Evolutionary conservation across 2,888 invertebrate genomes (phyloP), one percentile per base, ranked within the genome.

Genomic region (Chrysodeixis includens): DNA sequence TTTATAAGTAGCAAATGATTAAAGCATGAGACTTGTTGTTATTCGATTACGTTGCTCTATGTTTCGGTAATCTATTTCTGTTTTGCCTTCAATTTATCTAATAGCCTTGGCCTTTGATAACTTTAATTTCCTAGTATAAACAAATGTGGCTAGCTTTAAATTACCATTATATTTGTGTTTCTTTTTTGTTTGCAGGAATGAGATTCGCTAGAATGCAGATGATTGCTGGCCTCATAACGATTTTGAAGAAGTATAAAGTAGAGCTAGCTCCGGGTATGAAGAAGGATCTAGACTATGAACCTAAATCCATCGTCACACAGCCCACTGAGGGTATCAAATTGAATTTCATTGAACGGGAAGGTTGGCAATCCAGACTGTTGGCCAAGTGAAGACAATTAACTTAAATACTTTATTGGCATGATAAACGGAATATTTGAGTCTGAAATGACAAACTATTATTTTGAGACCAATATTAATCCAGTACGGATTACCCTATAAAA

Each of bases 161-260:
- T 26, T 6, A 26, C 3, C 26, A 6, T 26, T 26, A 26, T 6
- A 26, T 26, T 26, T 26, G 6, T 26, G 26, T 22, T n/a, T n/a
- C 0, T 26, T 30, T 56, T 63, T 9, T 65, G 18, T 46, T 65
- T 57, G n/a, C 46, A 81, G 81, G 81, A 5, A 76, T 84, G 81
- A 76, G 88, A 26, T 88, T 89, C 32, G 88, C 86, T 1, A 86
- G 79, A 66, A 90, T 90, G 88, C 88, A 88, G 65, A 84, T 89
- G 78, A 32, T 83, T 6, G 82, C 88, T 0, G 88, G 86, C 0
- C 57, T 90, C 26, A 71, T 89, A 57, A 86, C 86, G 0, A 12
- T 90, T 14, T 67, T 90, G 62, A 88, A 81, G 72, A 86, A 85
- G 32, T 89, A 85, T 61, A 70, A 74, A 0, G 46, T 88, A 46